These are phyloP conservation scores for Zoroaster sp. DNA, from an alignment of 53 echinoderm and acorn worm species.

Conservation along the genomic window DNA sequence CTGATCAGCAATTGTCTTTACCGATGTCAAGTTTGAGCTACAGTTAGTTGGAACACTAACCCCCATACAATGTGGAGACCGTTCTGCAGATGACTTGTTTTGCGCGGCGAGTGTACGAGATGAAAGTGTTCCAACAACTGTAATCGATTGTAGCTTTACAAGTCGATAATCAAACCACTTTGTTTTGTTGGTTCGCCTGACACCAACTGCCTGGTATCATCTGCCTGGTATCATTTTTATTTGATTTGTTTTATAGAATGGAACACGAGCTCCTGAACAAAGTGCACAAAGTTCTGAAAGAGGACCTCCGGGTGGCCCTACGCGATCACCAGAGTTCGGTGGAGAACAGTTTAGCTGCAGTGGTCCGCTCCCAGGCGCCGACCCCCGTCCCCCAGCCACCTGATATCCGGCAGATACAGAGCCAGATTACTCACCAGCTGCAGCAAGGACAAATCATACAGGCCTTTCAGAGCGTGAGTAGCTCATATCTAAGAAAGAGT, in stretches of 20 bases:
- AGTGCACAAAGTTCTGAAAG: slow-evolving; percentile 63
- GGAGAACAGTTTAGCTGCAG: slow-evolving; percentile 80
- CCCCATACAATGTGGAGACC: no score
- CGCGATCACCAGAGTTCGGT: slow-evolving; percentile 70
- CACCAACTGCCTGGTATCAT: background rate
- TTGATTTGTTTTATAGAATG: slow-evolving; percentile 37
- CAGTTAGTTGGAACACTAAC: no score
- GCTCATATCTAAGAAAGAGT: background rate
- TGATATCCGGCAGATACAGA: slow-evolving; percentile 78
- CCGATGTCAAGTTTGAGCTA: no score
- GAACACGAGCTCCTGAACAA: slow-evolving; percentile 60
- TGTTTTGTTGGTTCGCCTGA: background rate
- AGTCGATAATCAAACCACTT: background rate
- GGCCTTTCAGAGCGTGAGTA: slow-evolving; percentile 95
- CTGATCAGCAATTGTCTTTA: no score
- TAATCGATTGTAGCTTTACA: background rate
- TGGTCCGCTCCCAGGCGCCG: slow-evolving; percentile 84
- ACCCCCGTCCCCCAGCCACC: slow-evolving; percentile 82
- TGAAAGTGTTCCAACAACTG: no score
- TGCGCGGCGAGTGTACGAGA: no score
- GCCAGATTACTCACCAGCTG: slow-evolving; percentile 73
- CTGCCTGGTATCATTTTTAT: no score
- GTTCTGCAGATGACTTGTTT: no score
- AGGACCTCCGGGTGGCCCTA: slow-evolving; percentile 67
- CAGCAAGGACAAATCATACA: slow-evolving; percentile 71